Evolutionary conservation across 2,113 vertebrate genomes (phyloP).

Genomic region (Mustelus asterias): DNA sequence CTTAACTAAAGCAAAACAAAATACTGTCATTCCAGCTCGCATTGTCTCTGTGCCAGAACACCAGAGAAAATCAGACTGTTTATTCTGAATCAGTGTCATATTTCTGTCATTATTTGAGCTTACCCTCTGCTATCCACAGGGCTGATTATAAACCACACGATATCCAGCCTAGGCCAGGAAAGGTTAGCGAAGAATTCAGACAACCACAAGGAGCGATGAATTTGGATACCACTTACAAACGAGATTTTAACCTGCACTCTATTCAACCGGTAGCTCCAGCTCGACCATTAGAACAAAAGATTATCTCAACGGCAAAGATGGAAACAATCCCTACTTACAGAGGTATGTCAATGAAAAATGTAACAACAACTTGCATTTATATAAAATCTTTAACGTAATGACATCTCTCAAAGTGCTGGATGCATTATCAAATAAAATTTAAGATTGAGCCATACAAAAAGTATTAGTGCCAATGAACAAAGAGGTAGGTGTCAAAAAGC

Average conservation of each 20-base stretch:
- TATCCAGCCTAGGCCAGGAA: slow-evolving; percentile 43
- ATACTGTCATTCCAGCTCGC: not conserved
- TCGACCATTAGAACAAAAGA: slow-evolving; percentile 42
- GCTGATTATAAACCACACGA: slow-evolving; percentile 49
- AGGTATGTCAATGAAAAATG: slow-evolving; percentile 44
- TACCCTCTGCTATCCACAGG: slow-evolving; percentile 43
- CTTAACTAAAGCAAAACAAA: not conserved
- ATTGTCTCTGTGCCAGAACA: not conserved
- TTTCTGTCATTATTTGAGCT: not conserved
- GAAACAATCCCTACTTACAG: slow-evolving; percentile 49
- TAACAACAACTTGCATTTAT: not conserved
- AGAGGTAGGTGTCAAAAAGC: not conserved
- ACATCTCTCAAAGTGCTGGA: not conserved
- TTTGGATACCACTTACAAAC: slow-evolving; percentile 50
- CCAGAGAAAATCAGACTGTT: not conserved
- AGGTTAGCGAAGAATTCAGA: slow-evolving; percentile 34
- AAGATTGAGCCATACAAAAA: not conserved
- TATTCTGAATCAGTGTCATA: not conserved
- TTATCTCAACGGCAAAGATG: slow-evolving; percentile 42
- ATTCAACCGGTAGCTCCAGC: slow-evolving; percentile 39
- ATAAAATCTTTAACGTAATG: too few species aligned
- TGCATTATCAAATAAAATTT: not conserved
- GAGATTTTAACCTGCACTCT: slow-evolving; percentile 46
- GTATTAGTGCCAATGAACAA: too few species aligned
- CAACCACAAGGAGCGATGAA: slow-evolving; percentile 49